phyloP scores from a whole-genome alignment of 2,888 invertebrate species.

The Charanyca ferruginea region DNA sequence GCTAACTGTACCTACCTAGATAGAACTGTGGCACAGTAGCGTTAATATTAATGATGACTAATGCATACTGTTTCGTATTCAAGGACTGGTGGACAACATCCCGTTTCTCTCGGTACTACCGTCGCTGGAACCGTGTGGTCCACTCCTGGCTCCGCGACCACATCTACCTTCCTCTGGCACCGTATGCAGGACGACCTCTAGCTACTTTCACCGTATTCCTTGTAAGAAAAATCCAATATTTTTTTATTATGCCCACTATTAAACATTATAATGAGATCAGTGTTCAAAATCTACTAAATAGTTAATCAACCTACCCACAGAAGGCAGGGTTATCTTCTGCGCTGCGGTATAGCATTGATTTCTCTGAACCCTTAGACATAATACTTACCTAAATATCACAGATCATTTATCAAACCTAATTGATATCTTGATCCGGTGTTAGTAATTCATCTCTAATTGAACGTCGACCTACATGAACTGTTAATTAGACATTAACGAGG shows the following conservation, averaged over 20 bases:
- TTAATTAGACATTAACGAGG: slow-evolving; percentile 61
- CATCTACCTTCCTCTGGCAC: slow-evolving; percentile 94
- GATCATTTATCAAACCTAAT: slow-evolving; percentile 47
- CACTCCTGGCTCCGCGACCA: slow-evolving; percentile 98
- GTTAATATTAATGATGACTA: neutral
- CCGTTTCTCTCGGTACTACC: slow-evolving; percentile 95
- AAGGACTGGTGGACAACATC: slow-evolving; percentile 99
- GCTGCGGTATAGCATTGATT: neutral
- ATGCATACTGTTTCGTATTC: slow-evolving; percentile 44
- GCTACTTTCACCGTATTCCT: slow-evolving; percentile 82
- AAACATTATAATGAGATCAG: too few species aligned
- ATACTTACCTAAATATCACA: slow-evolving; percentile 13
- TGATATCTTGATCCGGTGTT: slow-evolving; percentile 48
- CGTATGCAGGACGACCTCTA: slow-evolving; percentile 74
- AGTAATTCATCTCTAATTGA: slow-evolving; percentile 59
- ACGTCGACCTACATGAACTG: slow-evolving; percentile 51
- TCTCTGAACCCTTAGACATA: neutral
- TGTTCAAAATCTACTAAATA: too few species aligned
- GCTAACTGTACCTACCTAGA: too few species aligned
- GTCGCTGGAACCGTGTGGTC: slow-evolving; percentile 99
- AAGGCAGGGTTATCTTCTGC: neutral
- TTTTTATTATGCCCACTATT: too few species aligned
- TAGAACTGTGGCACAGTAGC: too few species aligned
- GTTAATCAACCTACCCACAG: neutral
- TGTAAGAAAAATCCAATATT: slow-evolving; percentile 70